phyloP scores from a whole-genome alignment of 2,888 invertebrate species.

The Aspidiotus destructor region DNA sequence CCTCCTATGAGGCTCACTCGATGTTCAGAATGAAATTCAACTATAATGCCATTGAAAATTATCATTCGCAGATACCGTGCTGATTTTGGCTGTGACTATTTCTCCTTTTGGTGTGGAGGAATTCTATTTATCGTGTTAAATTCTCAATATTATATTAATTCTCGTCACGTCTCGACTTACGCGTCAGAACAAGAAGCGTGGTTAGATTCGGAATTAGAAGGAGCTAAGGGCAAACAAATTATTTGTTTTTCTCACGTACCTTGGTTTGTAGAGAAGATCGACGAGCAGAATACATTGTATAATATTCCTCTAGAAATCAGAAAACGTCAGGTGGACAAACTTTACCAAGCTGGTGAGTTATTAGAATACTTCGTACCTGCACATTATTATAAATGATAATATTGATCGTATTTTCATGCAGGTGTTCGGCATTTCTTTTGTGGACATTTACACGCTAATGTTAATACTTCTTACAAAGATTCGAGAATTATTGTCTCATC shows the following conservation, averaged over 20 bases:
- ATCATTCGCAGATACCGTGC: conserved; percentile 37
- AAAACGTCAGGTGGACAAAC: conserved; percentile 42
- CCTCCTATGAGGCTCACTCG: too few species aligned
- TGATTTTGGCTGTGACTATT: conserved; percentile 46
- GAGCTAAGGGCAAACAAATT: conserved; percentile 38
- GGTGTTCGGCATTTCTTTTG: conserved; percentile 45
- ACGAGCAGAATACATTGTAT: conserved; percentile 41
- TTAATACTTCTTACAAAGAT: conserved; percentile 42
- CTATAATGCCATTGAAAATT: neutral
- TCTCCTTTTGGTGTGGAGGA: conserved; percentile 45
- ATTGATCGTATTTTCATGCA: conserved; percentile 35
- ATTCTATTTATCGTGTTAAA: conserved; percentile 46
- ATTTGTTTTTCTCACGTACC: conserved; percentile 47
- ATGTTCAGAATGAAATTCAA: too few species aligned
- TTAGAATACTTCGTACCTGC: neutral
- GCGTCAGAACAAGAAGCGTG: conserved; percentile 43
- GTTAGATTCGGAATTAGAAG: conserved; percentile 42
- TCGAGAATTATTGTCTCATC: conserved; percentile 45
- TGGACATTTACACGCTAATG: conserved; percentile 47
- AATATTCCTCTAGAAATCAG: conserved; percentile 41
- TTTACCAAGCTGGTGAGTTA: conserved; percentile 41
- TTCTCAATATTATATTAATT: conserved; percentile 42
- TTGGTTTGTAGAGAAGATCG: conserved; percentile 41
- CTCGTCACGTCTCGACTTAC: conserved; percentile 39
- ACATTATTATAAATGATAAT: neutral